Evolutionary conservation across 2,113 vertebrate species (phyloP).

Genomic region (Pedionomus torquatus): DNA sequence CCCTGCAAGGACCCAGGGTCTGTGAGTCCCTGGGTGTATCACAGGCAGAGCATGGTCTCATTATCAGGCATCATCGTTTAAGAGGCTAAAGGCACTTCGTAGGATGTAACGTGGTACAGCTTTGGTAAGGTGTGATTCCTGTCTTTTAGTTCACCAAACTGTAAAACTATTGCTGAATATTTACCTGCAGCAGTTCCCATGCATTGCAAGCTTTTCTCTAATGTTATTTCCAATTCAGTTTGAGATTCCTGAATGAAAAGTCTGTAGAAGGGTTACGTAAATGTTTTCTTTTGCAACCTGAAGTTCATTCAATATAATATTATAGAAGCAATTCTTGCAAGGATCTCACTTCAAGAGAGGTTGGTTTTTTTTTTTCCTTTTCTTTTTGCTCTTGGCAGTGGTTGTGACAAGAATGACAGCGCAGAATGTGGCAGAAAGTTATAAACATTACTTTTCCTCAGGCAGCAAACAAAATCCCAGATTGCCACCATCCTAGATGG

Average conservation of each 20-base stretch:
- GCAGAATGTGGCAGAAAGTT: not conserved
- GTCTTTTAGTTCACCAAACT: not conserved
- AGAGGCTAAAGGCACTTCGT: not conserved
- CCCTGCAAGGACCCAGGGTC: not conserved
- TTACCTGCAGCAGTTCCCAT: not conserved
- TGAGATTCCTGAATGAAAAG: not conserved
- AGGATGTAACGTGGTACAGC: not conserved
- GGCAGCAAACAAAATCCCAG: not conserved
- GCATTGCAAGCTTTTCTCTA: not conserved
- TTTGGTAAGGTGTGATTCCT: not conserved
- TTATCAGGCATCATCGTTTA: not conserved
- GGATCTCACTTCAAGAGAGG: not conserved
- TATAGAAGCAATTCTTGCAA: not conserved
- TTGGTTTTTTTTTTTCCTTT: not conserved
- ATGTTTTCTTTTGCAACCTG: not conserved
- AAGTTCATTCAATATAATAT: not conserved
- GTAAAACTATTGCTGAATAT: not conserved
- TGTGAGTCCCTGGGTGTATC: not conserved
- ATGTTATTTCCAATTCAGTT: not conserved
- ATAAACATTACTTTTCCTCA: not conserved
- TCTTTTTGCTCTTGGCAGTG: constrained; percentile 8
- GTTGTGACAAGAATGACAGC: constrained; percentile 17
- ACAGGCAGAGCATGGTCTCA: not conserved
- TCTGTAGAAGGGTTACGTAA: not conserved
- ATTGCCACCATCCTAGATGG: not conserved